Percentiles rank a stretch among this genome's conserved stretches.
These are phyloP conservation scores for Periparus ater DNA, from an alignment of 2,797 vertebrate species.

Conservation along the genomic window DNA sequence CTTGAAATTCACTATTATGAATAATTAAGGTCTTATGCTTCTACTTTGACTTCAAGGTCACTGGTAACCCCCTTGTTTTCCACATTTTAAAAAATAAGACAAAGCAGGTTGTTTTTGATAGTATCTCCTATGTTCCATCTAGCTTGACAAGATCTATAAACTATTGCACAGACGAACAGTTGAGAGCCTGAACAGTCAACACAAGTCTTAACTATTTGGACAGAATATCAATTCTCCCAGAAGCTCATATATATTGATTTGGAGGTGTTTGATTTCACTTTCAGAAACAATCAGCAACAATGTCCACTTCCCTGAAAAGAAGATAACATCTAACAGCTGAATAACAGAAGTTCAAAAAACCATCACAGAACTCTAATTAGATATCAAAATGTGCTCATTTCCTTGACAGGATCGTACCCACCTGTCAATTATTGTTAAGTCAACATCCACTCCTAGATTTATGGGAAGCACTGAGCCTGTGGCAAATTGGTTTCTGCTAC, in stretches of 20 bases:
- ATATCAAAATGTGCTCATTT: not conserved
- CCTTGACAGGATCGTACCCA: not conserved
- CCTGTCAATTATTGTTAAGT: not conserved
- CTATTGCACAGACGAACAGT: not conserved
- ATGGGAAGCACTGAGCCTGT: not conserved
- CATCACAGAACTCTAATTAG: not conserved
- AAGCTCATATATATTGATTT: not conserved
- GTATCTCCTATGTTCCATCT: not conserved
- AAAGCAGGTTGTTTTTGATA: not conserved
- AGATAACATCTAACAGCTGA: not conserved
- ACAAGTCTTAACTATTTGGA: not conserved
- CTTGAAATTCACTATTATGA: not conserved
- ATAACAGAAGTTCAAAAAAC: not conserved
- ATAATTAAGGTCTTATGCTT: not conserved
- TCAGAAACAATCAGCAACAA: constrained; percentile 42
- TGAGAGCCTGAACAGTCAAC: constrained; percentile 3
- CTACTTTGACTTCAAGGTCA: not conserved
- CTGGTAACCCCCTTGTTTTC: not conserved
- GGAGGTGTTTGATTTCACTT: constrained; percentile 19
- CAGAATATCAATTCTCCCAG: constrained; percentile 20
- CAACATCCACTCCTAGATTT: not conserved
- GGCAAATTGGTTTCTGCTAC: not conserved
- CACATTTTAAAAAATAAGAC: not conserved
- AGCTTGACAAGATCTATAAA: constrained; percentile 10
- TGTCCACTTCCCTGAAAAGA: not conserved